Percentiles rank a stretch among this genome's conserved stretches.
Evolutionary conservation across 2,888 invertebrate species (phyloP).

Genomic region (Steinernema hermaphroditum): DNA sequence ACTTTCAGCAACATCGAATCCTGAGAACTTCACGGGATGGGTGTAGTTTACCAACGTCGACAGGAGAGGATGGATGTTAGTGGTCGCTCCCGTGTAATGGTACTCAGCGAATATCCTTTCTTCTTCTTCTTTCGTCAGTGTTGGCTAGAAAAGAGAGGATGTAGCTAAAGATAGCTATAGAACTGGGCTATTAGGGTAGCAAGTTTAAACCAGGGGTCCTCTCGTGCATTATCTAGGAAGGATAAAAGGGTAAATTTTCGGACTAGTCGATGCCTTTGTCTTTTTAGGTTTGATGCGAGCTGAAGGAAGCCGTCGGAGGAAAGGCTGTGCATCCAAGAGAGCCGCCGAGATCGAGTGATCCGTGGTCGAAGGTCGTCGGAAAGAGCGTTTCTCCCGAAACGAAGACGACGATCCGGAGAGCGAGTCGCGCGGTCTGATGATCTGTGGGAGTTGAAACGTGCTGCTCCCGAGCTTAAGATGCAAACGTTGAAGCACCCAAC

Average conservation of each 20-base stretch:
- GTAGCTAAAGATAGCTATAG: neutral
- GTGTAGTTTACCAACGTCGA: slow-evolving; percentile 99
- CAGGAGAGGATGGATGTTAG: slow-evolving; percentile 97
- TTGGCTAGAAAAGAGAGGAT: slow-evolving; percentile 57
- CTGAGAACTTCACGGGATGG: slow-evolving; percentile 97
- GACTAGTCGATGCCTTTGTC: slow-evolving; percentile 40
- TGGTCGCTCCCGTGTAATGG: slow-evolving; percentile 93
- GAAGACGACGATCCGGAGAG: neutral
- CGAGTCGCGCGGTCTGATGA: neutral
- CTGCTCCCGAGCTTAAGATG: slow-evolving; percentile 22
- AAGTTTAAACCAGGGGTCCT: neutral
- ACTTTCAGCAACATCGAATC: slow-evolving; percentile 96
- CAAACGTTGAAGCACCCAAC: slow-evolving; percentile 21
- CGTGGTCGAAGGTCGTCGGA: slow-evolving; percentile 51
- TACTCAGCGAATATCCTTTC: slow-evolving; percentile 70
- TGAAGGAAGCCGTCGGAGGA: slow-evolving; percentile 39
- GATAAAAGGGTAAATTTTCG: slow-evolving; percentile 3
- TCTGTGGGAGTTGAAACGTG: neutral
- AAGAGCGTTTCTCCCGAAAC: slow-evolving; percentile 56
- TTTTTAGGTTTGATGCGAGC: slow-evolving; percentile 47
- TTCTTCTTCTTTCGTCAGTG: slow-evolving; percentile 70
- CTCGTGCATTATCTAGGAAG: slow-evolving; percentile 19
- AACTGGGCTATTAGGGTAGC: neutral
- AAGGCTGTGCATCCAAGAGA: slow-evolving; percentile 58
- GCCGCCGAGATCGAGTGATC: slow-evolving; percentile 58